phyloP scores from a whole-genome alignment of 1,140 invertebrate genomes.

The Dryas iulia region DNA sequence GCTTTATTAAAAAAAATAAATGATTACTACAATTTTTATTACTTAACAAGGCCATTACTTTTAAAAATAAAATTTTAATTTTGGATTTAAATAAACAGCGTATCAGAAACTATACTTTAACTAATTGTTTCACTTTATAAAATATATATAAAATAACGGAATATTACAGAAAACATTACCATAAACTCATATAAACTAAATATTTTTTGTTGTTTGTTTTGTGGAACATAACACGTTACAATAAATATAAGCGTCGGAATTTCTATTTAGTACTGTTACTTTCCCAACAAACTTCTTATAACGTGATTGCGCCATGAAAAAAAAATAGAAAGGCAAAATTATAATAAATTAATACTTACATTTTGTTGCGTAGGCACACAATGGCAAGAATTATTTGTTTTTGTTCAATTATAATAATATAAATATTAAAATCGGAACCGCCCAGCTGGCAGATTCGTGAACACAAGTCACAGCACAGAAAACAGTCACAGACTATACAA shows the following conservation, averaged over 20 bases:
- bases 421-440: constrained; percentile 56
- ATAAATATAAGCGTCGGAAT: constrained; percentile 24
- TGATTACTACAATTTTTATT: background rate
- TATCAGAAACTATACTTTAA: background rate
- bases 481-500: constrained; percentile 20
- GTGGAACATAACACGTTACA: constrained; percentile 10
- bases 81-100: background rate
- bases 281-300: constrained; percentile 27
- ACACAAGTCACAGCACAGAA: constrained; percentile 32
- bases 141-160: background rate
- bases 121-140: background rate
- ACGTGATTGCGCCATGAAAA: background rate
- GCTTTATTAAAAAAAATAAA: background rate
- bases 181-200: background rate
- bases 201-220: constrained; percentile 10
- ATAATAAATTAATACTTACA: constrained; percentile 38
- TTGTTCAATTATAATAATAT: constrained; percentile 21
- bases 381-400: constrained; percentile 29
- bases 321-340: background rate
- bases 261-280: constrained; percentile 42
- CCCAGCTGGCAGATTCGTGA: constrained; percentile 68
- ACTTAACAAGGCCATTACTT: background rate
- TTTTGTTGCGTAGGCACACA: constrained; percentile 32
- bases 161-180: background rate
- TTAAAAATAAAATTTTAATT: background rate